Base-by-base conservation (phyloP, 2,888 invertebrate species). In the Orthosia cruda region DNA sequence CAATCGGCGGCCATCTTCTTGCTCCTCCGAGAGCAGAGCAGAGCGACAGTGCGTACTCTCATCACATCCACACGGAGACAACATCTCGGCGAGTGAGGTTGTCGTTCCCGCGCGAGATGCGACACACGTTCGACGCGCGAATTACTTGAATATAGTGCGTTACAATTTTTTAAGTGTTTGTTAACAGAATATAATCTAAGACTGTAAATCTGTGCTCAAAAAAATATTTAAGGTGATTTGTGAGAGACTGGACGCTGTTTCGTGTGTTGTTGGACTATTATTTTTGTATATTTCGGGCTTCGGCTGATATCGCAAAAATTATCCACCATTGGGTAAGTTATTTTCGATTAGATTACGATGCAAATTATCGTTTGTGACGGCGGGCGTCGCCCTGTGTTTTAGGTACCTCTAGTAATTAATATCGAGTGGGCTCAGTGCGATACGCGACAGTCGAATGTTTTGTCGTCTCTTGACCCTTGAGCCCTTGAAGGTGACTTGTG, bases 21-120 rank as follows among this genome's bases (percentile, higher is more conserved):
- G 96, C 96, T 96, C 96, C 96, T 96, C 94, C 96, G 96, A 96
- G 96, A 96, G 96, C 95, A 96, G 96, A 96, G 96, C 95, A 96
- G 93, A 96, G 95, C 96, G 96, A 96, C 96, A 96, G 95, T 96
- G 96, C 96, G 96, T 96, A 93, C 95, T 96, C 96, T 96, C 96
- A 95, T 95, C 96, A 95, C 96, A 95, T 93, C 93, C 94, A 94
- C 92, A 95, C 92, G 92, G 96, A 96, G 96, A 96, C 96, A 93
- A 95, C 94, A 96, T 96, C 96, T 96, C 95, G 94, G 84, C 89
- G 94, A 88, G 96, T 89, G 96, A 95, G 96, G 96, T 96, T 94
- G 96, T 96, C 96, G 93, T 89, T 93, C 92, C 85, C 92, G 93
- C 92, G 92, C 89, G 93, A 95, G 91, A 93, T 91, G 91, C 90